phyloP scores from a whole-genome alignment of 2,113 vertebrate species.

The Pteronura brasiliensis region DNA sequence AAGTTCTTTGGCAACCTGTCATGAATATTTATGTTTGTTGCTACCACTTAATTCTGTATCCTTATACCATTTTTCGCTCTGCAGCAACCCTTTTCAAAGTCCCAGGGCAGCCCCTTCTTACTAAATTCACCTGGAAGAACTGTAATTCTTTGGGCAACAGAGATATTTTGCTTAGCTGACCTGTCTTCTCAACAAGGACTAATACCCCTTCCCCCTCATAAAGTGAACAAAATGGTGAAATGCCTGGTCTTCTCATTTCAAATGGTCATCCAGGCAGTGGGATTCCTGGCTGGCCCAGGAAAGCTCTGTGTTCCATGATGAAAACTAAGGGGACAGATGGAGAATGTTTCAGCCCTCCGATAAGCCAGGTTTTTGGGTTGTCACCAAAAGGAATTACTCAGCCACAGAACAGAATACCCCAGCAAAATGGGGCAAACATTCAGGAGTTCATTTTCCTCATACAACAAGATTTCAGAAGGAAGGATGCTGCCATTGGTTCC shows the following conservation, averaged over 20 bases:
- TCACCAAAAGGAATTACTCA: not conserved
- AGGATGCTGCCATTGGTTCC: not conserved
- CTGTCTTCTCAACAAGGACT: constrained; percentile 7
- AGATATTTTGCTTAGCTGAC: not conserved
- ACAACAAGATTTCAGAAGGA: not conserved
- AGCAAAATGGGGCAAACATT: not conserved
- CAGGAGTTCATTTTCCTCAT: constrained; percentile 11
- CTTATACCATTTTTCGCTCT: not conserved
- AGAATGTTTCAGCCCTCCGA: not conserved
- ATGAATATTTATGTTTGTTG: constrained; percentile 1
- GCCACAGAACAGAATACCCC: not conserved
- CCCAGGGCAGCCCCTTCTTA: not conserved
- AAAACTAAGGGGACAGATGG: not conserved
- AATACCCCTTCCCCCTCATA: not conserved
- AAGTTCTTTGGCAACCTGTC: not conserved
- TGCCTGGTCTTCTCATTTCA: not conserved
- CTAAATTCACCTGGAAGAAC: not conserved
- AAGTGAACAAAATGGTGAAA: not conserved
- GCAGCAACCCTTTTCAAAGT: not conserved
- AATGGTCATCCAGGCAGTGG: not conserved
- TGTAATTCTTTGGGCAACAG: constrained; percentile 23
- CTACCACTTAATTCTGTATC: constrained; percentile 17
- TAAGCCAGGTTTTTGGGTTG: not conserved
- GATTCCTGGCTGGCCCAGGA: not conserved
- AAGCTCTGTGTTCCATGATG: not conserved